These are phyloP conservation scores for Ormia ochracea DNA, from an alignment of 2,888 invertebrate genomes.

Conservation along the genomic window DNA sequence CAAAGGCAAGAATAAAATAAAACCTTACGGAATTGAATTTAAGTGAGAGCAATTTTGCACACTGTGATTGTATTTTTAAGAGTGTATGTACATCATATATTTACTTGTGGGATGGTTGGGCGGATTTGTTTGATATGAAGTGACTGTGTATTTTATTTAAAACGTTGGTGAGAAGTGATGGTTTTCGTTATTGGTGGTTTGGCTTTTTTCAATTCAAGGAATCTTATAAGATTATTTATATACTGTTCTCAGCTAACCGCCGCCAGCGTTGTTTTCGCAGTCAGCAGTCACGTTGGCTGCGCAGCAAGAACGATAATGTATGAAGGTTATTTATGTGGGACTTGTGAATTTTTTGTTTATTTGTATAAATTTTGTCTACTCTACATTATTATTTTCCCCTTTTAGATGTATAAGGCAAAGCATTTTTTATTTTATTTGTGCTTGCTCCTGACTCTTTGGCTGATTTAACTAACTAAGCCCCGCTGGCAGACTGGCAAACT, in stretches of 20 bases:
- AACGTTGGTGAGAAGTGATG: slow-evolving; percentile 8
- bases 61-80: slow-evolving; percentile 23
- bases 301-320: slow-evolving; percentile 31
- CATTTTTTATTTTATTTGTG: slow-evolving; percentile 18
- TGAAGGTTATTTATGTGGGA: slow-evolving; percentile 53
- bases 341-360: slow-evolving; percentile 46
- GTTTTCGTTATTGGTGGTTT: slow-evolving; percentile 28
- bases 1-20: slow-evolving; percentile 2
- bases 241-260: slow-evolving; percentile 64
- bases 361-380: slow-evolving; percentile 34
- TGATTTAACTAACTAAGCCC: slow-evolving; percentile 38
- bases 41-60: slow-evolving; percentile 47
- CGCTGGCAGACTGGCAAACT: slow-evolving; percentile 27
- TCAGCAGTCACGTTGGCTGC: slow-evolving; percentile 13
- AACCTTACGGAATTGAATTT: slow-evolving; percentile 22
- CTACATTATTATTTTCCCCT: slow-evolving; percentile 44
- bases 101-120: slow-evolving; percentile 7
- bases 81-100: not conserved
- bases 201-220: slow-evolving; percentile 66
- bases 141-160: slow-evolving; percentile 29
- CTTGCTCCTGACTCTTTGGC: slow-evolving; percentile 44
- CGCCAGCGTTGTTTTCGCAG: slow-evolving; percentile 10
- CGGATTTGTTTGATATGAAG: not conserved
- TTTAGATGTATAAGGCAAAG: not conserved
- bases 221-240: slow-evolving; percentile 75